Evolutionary conservation across 37 sponge, comb jelly and placozoan genomes (phyloP).

Genomic region (Bolinopsis microptera): DNA sequence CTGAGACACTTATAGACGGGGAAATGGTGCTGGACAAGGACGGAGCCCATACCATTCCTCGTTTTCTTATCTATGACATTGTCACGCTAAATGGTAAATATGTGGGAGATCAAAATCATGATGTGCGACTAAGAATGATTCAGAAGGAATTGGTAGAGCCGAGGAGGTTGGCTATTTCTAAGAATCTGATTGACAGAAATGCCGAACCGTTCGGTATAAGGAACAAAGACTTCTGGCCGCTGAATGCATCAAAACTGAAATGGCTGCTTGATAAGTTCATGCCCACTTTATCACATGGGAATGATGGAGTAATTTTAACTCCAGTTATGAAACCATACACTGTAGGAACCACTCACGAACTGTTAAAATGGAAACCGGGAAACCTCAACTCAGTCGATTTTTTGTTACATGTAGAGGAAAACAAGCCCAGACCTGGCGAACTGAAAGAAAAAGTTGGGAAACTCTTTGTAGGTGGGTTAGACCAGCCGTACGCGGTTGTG

Average conservation of each 20-base stretch:
- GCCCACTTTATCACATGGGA: conserved; percentile 81
- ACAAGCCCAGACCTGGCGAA: conserved; percentile 73
- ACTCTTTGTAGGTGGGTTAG: conserved; percentile 74
- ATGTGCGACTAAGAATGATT: conserved; percentile 72
- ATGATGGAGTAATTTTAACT: conserved; percentile 90
- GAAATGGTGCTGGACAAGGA: conserved; percentile 91
- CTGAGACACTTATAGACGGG: conserved; percentile 84
- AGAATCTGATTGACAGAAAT: conserved; percentile 20
- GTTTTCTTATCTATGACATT: conserved; percentile 90
- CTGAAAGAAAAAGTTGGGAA: conserved; percentile 76
- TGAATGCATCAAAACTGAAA: background rate
- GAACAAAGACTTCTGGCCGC: conserved; percentile 77
- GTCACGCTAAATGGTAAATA: conserved; percentile 73
- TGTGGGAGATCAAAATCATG: conserved; percentile 74
- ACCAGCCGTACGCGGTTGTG: conserved; percentile 70
- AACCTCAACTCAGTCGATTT: conserved; percentile 94
- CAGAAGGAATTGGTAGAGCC: conserved; percentile 82
- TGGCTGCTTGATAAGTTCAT: conserved; percentile 70
- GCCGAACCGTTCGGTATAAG: conserved; percentile 87
- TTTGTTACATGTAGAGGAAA: conserved; percentile 69
- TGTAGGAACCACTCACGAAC: conserved; percentile 72
- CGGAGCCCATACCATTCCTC: conserved; percentile 69
- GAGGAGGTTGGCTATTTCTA: conserved; percentile 76
- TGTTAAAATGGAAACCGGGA: conserved; percentile 97
- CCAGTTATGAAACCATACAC: conserved; percentile 81